Conservation (phyloP, 2,113 vertebrate genomes). For the Scopus umbretta region DNA sequence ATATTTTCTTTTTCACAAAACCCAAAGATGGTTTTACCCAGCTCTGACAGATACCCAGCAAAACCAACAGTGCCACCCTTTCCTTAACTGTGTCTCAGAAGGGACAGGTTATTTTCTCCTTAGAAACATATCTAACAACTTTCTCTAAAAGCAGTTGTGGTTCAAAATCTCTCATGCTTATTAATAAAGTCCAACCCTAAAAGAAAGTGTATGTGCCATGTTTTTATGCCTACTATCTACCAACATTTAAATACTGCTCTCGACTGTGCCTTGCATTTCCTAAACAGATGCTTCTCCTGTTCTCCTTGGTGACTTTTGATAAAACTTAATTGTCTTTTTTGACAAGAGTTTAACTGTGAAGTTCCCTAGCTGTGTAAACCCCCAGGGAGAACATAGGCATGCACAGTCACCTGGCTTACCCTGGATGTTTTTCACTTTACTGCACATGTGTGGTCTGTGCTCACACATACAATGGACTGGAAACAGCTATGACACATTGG, state of each 20-base stretch:
- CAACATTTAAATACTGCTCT: not conserved
- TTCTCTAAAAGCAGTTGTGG: not conserved
- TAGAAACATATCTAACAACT: not conserved
- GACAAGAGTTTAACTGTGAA: not conserved
- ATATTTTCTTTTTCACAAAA: not conserved
- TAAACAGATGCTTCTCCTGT: not conserved
- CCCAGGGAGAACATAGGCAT: not conserved
- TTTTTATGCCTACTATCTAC: not conserved
- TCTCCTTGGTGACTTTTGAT: not conserved
- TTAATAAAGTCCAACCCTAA: not conserved
- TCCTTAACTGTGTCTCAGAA: not conserved
- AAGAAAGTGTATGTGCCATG: not conserved
- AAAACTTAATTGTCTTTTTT: not conserved
- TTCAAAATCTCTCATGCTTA: not conserved
- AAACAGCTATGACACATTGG: not conserved
- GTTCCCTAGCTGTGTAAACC: not conserved
- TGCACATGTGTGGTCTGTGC: rapidly evolving
- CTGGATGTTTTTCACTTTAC: not conserved
- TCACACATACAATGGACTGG: not conserved
- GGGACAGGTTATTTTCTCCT: not conserved
- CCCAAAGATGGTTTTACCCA: not conserved
- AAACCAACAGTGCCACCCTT: not conserved
- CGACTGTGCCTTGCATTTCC: not conserved
- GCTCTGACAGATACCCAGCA: not conserved
- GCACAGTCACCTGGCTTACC: not conserved